Conservation (phyloP, 2,888 invertebrate species). For the Polydrusus pterygomalis region DNA sequence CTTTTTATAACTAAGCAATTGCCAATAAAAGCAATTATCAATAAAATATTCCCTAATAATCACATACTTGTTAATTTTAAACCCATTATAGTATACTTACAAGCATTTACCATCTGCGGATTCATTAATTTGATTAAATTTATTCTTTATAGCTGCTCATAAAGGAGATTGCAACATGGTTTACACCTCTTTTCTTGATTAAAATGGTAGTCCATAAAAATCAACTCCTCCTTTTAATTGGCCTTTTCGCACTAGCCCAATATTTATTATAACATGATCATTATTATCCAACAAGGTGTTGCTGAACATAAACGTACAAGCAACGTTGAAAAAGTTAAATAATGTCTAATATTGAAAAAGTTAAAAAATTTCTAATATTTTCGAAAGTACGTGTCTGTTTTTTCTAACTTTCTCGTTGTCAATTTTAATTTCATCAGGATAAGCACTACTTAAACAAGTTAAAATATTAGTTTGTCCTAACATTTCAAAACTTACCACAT, state of each 20-base stretch:
- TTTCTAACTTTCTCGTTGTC: too few relatives aligned
- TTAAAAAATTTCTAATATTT: too few relatives aligned
- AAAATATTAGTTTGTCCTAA: too few relatives aligned
- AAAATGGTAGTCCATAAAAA: slow-evolving; percentile 45
- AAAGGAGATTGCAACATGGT: slow-evolving; percentile 36
- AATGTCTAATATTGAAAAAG: too few relatives aligned
- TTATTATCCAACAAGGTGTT: background rate
- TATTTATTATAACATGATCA: slow-evolving; percentile 18
- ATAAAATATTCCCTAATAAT: slow-evolving; percentile 31
- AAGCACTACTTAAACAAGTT: too few relatives aligned
- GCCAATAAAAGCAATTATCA: slow-evolving; percentile 6
- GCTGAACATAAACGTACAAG: background rate
- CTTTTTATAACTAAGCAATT: slow-evolving; percentile 4
- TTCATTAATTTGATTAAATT: slow-evolving; percentile 35
- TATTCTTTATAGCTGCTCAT: slow-evolving; percentile 28
- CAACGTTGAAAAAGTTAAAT: too few relatives aligned
- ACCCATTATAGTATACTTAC: slow-evolving; percentile 33
- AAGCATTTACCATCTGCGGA: slow-evolving; percentile 25
- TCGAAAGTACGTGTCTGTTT: too few relatives aligned
- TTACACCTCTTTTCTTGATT: slow-evolving; percentile 45
- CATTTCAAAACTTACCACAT: too few relatives aligned
- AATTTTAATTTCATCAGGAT: too few relatives aligned
- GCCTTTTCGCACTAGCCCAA: slow-evolving; percentile 43
- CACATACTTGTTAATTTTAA: slow-evolving; percentile 26
- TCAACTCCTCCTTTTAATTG: slow-evolving; percentile 51